phyloP scores from a whole-genome alignment of 2,797 vertebrate species.

The Xenops minutus region DNA sequence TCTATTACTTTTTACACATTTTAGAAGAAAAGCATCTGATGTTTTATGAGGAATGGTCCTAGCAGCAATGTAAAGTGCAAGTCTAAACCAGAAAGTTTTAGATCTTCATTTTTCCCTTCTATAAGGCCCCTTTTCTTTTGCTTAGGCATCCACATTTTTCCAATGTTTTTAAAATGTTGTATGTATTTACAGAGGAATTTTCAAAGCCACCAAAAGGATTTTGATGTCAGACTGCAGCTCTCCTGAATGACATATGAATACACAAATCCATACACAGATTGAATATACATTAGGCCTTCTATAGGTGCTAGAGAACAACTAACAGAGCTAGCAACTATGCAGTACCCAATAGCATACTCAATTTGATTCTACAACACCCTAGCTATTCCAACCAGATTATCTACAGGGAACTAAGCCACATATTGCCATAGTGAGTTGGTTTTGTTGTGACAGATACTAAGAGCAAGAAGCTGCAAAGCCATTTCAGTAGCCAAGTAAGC shows the following conservation, averaged over 20 bases:
- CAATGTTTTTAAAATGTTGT: neutral
- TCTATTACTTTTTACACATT: neutral
- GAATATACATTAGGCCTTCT: neutral
- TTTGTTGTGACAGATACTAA: neutral
- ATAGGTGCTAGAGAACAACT: neutral
- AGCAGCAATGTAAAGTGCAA: neutral
- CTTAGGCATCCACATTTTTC: neutral
- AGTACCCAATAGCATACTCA: neutral
- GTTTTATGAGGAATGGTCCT: neutral
- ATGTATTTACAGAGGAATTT: neutral
- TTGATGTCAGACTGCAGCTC: neutral
- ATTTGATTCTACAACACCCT: neutral
- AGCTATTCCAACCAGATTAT: neutral
- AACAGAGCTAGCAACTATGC: neutral
- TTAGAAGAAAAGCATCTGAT: neutral
- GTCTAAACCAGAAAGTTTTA: conserved; percentile 8
- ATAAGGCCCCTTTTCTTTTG: neutral
- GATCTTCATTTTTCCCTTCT: neutral
- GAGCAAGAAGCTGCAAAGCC: neutral
- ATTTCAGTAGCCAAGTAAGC: neutral
- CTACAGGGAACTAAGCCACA: neutral
- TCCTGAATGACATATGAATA: neutral
- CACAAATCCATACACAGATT: neutral
- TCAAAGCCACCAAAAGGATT: conserved; percentile 29
- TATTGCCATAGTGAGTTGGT: neutral